phyloP scores from a whole-genome alignment of 92 coral and sea anemone genomes.

The Desmophyllum pertusum region DNA sequence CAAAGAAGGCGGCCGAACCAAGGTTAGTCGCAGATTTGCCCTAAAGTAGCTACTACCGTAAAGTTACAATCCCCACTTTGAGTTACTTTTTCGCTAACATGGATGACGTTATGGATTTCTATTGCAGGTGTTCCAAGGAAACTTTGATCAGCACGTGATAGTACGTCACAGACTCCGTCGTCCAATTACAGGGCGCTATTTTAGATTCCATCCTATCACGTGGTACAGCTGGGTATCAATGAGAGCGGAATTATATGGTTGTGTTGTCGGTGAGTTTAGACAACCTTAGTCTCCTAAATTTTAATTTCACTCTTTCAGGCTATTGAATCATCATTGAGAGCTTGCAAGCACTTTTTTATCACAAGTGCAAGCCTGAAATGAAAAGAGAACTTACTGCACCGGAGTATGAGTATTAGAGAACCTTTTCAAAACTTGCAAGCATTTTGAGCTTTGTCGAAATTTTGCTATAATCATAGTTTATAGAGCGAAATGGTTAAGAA shows the following conservation, averaged over 20 bases:
- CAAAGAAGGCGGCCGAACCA: slow-evolving; percentile 61
- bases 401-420: neutral
- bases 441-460: neutral
- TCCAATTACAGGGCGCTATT: slow-evolving; percentile 65
- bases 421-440: neutral
- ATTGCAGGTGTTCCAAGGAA: slow-evolving; percentile 77
- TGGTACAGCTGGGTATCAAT: slow-evolving; percentile 71
- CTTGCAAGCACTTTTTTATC: neutral
- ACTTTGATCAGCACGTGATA: slow-evolving; percentile 71
- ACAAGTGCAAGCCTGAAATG: neutral
- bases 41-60: neutral
- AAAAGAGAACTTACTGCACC: neutral
- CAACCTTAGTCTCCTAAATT: neutral
- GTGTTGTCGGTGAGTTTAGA: slow-evolving; percentile 62
- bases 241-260: slow-evolving; percentile 88
- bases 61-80: neutral
- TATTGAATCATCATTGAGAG: neutral
- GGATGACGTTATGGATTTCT: neutral
- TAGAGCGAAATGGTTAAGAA: too few relatives aligned
- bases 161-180: slow-evolving; percentile 69
- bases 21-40: slow-evolving; percentile 53
- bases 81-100: neutral
- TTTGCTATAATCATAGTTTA: too few relatives aligned
- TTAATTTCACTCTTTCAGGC: neutral
- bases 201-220: slow-evolving; percentile 80